These are phyloP conservation scores for Aphidius ervi DNA, from an alignment of 1,140 invertebrate species.

Conservation along the genomic window DNA sequence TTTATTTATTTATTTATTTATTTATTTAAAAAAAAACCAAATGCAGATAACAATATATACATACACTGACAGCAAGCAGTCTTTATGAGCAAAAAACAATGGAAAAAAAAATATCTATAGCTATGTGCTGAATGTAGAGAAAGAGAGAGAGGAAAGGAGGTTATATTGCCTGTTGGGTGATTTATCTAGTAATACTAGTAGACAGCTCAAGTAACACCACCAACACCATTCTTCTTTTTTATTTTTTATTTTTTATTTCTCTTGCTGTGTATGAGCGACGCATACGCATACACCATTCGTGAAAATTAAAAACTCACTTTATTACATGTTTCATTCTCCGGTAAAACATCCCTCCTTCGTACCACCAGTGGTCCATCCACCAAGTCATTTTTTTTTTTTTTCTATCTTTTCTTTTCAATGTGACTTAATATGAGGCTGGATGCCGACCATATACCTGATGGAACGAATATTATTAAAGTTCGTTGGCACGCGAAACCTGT, in stretches of 20 bases:
- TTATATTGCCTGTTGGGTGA: slow-evolving; percentile 55
- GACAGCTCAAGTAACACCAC: slow-evolving; percentile 38
- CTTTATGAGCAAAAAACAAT: background rate
- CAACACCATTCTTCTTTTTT: no score
- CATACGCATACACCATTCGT: slow-evolving; percentile 42
- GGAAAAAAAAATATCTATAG: background rate
- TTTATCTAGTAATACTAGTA: slow-evolving; percentile 56
- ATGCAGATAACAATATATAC: background rate
- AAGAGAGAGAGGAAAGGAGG: slow-evolving; percentile 22
- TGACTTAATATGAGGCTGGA: slow-evolving; percentile 49
- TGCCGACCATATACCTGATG: slow-evolving; percentile 46
- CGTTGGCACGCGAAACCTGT: slow-evolving; percentile 48
- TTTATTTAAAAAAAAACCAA: background rate
- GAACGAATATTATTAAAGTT: slow-evolving; percentile 56
- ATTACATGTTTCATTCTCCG: slow-evolving; percentile 54
- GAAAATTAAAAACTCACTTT: slow-evolving; percentile 56
- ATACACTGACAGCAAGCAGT: background rate
- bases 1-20: slow-evolving; percentile 8
- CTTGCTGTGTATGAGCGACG: background rate
- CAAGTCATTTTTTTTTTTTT: no score
- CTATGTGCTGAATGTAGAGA: slow-evolving; percentile 1
- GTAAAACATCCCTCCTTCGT: slow-evolving; percentile 24
- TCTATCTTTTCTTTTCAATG: no score
- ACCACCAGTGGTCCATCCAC: slow-evolving; percentile 1
- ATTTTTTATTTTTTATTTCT: no score